phyloP scores from a whole-genome alignment of 2,888 invertebrate species.

The Cynaeus angustus region DNA sequence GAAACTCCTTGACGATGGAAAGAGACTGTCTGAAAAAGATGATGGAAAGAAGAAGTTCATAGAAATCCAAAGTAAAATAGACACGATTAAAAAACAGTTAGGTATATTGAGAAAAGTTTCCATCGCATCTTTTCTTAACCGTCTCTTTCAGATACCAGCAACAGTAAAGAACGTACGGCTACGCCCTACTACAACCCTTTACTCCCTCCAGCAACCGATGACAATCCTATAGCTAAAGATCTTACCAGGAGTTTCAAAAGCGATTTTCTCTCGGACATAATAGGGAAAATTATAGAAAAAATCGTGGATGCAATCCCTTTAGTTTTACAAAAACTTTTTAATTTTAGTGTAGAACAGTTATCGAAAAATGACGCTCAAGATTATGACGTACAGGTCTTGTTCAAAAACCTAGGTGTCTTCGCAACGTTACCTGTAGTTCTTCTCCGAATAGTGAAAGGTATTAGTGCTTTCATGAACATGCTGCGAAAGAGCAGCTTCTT shows the following conservation, averaged over 20 bases:
- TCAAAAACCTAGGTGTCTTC: conserved; percentile 63
- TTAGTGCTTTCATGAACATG: conserved; percentile 62
- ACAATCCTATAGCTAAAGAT: conserved; percentile 19
- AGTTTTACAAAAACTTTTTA: conserved; percentile 62
- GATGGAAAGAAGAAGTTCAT: conserved; percentile 30
- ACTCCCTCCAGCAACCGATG: conserved; percentile 10
- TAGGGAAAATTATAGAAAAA: conserved; percentile 67
- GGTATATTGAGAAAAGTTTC: conserved; percentile 56
- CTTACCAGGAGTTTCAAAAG: conserved; percentile 52
- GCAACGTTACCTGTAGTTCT: conserved; percentile 66
- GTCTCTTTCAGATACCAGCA: conserved; percentile 30
- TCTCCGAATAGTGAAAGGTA: conserved; percentile 63
- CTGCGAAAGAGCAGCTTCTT: conserved; percentile 67
- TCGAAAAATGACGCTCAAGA: conserved; percentile 48
- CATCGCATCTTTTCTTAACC: background rate
- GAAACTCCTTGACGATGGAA: too few species aligned
- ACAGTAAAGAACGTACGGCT: conserved; percentile 6
- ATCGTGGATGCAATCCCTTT: conserved; percentile 62
- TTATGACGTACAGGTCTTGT: conserved; percentile 56
- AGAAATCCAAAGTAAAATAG: conserved; percentile 58
- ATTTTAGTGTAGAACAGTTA: conserved; percentile 55
- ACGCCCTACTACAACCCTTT: conserved; percentile 5
- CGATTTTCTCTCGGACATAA: conserved; percentile 60
- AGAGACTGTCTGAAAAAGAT: too few species aligned
- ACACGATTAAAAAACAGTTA: conserved; percentile 64